A percentile compares a stretch with the other conserved stretches of the same genome.
Evolutionary conservation across 2,797 vertebrate genomes (phyloP).

Genomic region (Buphagus erythrorhynchus): DNA sequence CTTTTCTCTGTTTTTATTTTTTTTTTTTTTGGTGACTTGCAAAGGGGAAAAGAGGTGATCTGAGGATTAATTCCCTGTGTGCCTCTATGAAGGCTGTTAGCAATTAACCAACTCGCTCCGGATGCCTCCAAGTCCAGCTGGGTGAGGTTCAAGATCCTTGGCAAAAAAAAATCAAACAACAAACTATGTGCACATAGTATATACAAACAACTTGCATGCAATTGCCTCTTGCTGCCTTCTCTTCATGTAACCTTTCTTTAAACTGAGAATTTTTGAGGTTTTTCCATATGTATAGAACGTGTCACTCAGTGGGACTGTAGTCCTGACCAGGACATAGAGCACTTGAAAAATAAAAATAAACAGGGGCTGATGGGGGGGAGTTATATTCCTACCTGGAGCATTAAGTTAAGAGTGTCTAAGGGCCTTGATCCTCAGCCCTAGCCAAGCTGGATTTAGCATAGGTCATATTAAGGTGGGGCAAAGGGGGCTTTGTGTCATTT

Average conservation of each 20-base stretch:
- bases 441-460: constrained; percentile 61
- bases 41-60: constrained; percentile 17
- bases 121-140: constrained; percentile 1
- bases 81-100: constrained; percentile 5
- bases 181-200: neutral
- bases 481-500: constrained; percentile 64
- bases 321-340: neutral
- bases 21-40: neutral
- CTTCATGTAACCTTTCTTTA: neutral
- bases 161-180: neutral
- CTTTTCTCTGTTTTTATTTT: neutral
- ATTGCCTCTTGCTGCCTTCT: neutral
- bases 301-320: neutral
- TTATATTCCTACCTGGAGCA: constrained; percentile 49
- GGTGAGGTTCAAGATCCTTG: constrained; percentile 17
- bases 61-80: neutral
- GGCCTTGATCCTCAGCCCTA: constrained; percentile 57
- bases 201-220: neutral
- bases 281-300: neutral
- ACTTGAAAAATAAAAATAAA: constrained; percentile 29
- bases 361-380: neutral
- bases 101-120: neutral
- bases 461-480: constrained; percentile 47
- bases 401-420: constrained; percentile 63
- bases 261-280: neutral